Conservation (phyloP, 1,140 invertebrate species). For the Drosophila dunni region DNA sequence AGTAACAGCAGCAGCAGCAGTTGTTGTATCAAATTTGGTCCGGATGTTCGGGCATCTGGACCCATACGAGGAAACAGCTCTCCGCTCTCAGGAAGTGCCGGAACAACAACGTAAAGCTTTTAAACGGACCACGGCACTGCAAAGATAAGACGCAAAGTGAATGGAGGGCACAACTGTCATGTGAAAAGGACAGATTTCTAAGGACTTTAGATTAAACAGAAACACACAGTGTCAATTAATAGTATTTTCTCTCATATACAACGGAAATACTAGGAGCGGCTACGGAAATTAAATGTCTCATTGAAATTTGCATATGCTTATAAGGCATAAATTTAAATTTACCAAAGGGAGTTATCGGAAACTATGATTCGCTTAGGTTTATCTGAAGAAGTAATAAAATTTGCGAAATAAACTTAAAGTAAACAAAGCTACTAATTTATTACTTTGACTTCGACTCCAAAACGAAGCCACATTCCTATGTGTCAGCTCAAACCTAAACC, state of each 20-base stretch:
- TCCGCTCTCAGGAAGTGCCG: slow-evolving; percentile 55
- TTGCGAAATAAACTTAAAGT: slow-evolving; percentile 15
- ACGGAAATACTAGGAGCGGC: background rate
- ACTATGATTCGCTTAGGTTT: too few relatives aligned
- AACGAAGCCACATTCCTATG: slow-evolving; percentile 47
- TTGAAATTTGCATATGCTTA: background rate
- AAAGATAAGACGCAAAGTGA: slow-evolving; percentile 49
- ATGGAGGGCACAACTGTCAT: slow-evolving; percentile 22
- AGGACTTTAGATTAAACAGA: background rate
- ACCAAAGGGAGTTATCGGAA: background rate
- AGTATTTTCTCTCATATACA: background rate
- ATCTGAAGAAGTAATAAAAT: too few relatives aligned
- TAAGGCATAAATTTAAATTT: background rate
- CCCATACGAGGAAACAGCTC: slow-evolving; percentile 30
- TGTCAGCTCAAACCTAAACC: slow-evolving; percentile 40
- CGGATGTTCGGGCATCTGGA: slow-evolving; percentile 48
- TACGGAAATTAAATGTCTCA: background rate
- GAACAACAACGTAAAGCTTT: slow-evolving; percentile 78
- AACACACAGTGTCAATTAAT: background rate
- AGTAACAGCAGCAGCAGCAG: slow-evolving; percentile 23
- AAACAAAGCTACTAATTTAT: slow-evolving; percentile 46
- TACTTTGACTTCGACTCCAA: slow-evolving; percentile 50
- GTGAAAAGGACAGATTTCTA: slow-evolving; percentile 13
- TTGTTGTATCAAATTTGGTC: slow-evolving; percentile 45
- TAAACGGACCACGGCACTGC: slow-evolving; percentile 57